These are phyloP conservation scores for Rhopalosiphum padi DNA, from an alignment of 1,140 invertebrate species.

Conservation along the genomic window DNA sequence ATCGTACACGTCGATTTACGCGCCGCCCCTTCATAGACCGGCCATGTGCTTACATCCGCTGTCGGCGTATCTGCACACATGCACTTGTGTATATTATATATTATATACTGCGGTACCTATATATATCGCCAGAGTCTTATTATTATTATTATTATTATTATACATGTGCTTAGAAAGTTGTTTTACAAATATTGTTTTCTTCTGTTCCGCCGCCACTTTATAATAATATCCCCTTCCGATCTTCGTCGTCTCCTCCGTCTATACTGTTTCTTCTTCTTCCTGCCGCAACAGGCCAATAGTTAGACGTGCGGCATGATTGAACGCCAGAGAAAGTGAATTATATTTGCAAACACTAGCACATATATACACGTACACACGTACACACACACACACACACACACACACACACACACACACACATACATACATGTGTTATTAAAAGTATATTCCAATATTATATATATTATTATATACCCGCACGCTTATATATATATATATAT, in stretches of 20 bases:
- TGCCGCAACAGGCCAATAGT: not conserved
- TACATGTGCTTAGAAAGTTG: constrained; percentile 53
- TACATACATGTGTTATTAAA: not conserved
- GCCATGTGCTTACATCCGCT: not conserved
- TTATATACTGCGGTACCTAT: not conserved
- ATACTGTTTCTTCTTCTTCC: not conserved
- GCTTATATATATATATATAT: not conserved
- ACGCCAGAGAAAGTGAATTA: constrained; percentile 38
- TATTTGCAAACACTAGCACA: constrained; percentile 15
- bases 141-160: not conserved
- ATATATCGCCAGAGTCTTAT: not conserved
- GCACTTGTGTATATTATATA: not conserved
- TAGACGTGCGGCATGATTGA: not conserved
- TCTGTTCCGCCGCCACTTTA: not conserved
- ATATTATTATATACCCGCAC: not conserved
- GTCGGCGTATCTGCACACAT: not conserved
- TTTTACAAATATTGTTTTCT: constrained; percentile 44
- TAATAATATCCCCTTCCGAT: not conserved
- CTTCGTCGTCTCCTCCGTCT: not conserved
- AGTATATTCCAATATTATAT: not conserved
- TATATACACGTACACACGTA: not conserved
- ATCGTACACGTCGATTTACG: not conserved
- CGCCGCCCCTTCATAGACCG: not conserved
- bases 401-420: not conserved
- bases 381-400: not conserved